Evolutionary conservation across 1,140 invertebrate genomes (phyloP).

Genomic region (Brachionus rubens): DNA sequence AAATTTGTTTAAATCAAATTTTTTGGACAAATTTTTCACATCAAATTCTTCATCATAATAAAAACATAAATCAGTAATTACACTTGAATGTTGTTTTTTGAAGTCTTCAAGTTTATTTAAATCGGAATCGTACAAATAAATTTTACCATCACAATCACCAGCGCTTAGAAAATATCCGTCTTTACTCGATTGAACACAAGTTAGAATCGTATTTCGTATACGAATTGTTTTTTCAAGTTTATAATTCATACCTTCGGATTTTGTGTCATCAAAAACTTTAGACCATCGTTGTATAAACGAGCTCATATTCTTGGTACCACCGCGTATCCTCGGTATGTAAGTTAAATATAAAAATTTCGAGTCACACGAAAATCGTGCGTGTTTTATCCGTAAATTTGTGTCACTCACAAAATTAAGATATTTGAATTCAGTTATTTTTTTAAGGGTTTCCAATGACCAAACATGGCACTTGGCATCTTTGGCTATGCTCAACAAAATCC

Average conservation of each 20-base stretch:
- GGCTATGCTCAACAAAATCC: slow-evolving; percentile 8
- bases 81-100: slow-evolving; percentile 40
- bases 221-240: background rate
- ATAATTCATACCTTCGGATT: background rate
- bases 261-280: background rate
- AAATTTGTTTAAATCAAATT: slow-evolving; percentile 37
- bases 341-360: slow-evolving; percentile 27
- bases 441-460: slow-evolving; percentile 9
- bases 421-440: slow-evolving; percentile 23
- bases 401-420: slow-evolving; percentile 7
- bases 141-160: slow-evolving; percentile 30
- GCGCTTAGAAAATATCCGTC: slow-evolving; percentile 17
- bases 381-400: slow-evolving; percentile 3
- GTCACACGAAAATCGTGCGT: background rate
- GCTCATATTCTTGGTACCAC: background rate
- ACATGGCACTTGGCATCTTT: slow-evolving; percentile 11
- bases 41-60: slow-evolving; percentile 29
- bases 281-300: slow-evolving; percentile 20
- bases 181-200: slow-evolving; percentile 28
- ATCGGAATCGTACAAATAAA: slow-evolving; percentile 21
- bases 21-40: slow-evolving; percentile 8
- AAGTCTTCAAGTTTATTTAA: background rate
- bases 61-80: slow-evolving; percentile 22
- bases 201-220: slow-evolving; percentile 4
- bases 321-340: slow-evolving; percentile 5